These are phyloP conservation scores for Tipula lateralis DNA, from an alignment of 2,888 invertebrate species.

Conservation along the genomic window DNA sequence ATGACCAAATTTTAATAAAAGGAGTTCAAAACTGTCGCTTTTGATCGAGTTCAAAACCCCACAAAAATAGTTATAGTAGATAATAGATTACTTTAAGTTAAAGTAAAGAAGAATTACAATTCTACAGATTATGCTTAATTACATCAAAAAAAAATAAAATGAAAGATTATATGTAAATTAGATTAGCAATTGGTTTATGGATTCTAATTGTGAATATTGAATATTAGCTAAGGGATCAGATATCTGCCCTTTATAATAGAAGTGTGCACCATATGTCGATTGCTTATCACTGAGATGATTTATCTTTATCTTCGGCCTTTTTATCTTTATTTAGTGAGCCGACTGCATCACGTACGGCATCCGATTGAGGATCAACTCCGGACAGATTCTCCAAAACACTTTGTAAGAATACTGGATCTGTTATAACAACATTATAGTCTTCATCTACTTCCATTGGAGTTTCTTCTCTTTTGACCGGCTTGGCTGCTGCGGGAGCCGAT, in stretches of 20 bases:
- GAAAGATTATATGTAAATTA: background rate
- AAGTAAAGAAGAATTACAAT: too few relatives aligned
- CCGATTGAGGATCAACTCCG: constrained; percentile 90
- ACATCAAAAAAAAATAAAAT: background rate
- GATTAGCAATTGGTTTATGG: background rate
- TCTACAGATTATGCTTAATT: too few relatives aligned
- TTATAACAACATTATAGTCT: constrained; percentile 91
- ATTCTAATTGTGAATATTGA: background rate
- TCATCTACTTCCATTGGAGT: constrained; percentile 78
- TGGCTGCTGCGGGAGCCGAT: constrained; percentile 50
- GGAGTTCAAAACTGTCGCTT: too few relatives aligned
- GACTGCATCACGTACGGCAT: constrained; percentile 81
- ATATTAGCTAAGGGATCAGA: background rate
- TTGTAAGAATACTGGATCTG: constrained; percentile 89
- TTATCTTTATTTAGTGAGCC: constrained; percentile 64
- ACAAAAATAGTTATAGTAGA: too few relatives aligned
- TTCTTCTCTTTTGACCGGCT: constrained; percentile 54
- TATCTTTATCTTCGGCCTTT: constrained; percentile 56
- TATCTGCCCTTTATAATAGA: background rate
- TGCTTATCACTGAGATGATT: constrained; percentile 35
- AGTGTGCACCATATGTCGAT: background rate
- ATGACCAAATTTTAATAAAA: too few relatives aligned
- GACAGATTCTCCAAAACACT: constrained; percentile 90
- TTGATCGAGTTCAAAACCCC: too few relatives aligned
- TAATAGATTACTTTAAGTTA: too few relatives aligned